Conservation (phyloP, 2,888 invertebrate genomes). For the Athalia cordata region DNA sequence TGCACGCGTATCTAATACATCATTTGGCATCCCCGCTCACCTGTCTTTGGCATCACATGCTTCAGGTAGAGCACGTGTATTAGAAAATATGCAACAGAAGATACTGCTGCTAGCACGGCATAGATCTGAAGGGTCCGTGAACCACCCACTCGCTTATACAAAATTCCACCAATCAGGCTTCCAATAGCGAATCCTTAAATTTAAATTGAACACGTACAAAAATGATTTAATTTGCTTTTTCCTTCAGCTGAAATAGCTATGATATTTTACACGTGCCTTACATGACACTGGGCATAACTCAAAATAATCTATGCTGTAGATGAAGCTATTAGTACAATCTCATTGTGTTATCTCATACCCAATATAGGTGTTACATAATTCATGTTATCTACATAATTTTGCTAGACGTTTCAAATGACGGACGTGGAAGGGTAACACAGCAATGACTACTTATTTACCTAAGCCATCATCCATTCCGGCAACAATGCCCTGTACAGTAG, state of each 20-base stretch:
- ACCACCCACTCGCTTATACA: constrained; percentile 81
- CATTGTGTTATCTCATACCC: too few species aligned
- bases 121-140: constrained; percentile 76
- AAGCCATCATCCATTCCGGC: constrained; percentile 93
- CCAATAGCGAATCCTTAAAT: constrained; percentile 82
- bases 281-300: too few species aligned
- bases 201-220: constrained; percentile 36
- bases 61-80: constrained; percentile 71
- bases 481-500: constrained; percentile 89
- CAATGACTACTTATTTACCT: constrained; percentile 74
- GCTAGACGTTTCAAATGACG: background rate
- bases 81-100: constrained; percentile 73
- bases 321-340: too few species aligned
- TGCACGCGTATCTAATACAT: too few species aligned
- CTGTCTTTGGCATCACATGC: constrained; percentile 63
- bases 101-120: constrained; percentile 70
- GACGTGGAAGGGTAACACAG: background rate
- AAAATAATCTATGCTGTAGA: too few species aligned
- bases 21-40: constrained; percentile 47
- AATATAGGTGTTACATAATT: too few species aligned
- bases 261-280: too few species aligned
- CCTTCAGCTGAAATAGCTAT: too few species aligned
- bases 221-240: background rate
- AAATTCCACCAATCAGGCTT: constrained; percentile 82
- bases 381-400: background rate